Conservation (phyloP, 2,113 vertebrate genomes). For the Cryptotis parvus region DNA sequence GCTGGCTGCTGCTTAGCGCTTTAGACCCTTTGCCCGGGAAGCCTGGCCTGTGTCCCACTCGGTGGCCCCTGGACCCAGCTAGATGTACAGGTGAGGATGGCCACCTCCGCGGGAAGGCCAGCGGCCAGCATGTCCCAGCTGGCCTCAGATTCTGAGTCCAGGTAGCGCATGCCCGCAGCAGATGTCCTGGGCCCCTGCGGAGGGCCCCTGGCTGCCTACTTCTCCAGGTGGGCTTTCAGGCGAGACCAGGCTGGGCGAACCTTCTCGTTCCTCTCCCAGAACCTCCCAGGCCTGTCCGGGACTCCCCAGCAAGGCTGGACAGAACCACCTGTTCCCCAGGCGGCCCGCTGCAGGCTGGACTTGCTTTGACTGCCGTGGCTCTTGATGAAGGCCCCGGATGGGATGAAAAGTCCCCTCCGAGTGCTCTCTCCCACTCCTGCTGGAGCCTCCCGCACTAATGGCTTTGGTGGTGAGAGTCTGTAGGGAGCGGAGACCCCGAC, state of each 20-base stretch:
- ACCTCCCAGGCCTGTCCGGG: no score
- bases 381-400: constrained; percentile 21
- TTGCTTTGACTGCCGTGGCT: not conserved
- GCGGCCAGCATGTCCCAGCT: not conserved
- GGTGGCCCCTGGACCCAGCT: not conserved
- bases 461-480: not conserved
- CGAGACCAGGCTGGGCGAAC: no score
- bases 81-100: rapidly evolving
- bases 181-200: no score
- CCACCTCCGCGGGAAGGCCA: rapidly evolving
- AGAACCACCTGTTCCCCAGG: not conserved
- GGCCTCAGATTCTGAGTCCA: not conserved
- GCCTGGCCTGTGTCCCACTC: not conserved
- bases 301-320: no score
- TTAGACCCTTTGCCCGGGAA: not conserved
- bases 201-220: not conserved
- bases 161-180: rapidly evolving
- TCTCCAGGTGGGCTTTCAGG: not conserved
- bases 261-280: no score
- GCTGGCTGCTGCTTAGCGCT: not conserved
- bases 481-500: no score
- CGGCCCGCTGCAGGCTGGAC: not conserved
- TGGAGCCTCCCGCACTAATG: constrained; percentile 34
- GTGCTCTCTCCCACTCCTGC: not conserved
- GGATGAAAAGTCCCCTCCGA: not conserved